Evolutionary conservation across 2,113 vertebrate species (phyloP), one percentile per base, ranked within the genome.

Genomic region (Pachyramphus minor): DNA sequence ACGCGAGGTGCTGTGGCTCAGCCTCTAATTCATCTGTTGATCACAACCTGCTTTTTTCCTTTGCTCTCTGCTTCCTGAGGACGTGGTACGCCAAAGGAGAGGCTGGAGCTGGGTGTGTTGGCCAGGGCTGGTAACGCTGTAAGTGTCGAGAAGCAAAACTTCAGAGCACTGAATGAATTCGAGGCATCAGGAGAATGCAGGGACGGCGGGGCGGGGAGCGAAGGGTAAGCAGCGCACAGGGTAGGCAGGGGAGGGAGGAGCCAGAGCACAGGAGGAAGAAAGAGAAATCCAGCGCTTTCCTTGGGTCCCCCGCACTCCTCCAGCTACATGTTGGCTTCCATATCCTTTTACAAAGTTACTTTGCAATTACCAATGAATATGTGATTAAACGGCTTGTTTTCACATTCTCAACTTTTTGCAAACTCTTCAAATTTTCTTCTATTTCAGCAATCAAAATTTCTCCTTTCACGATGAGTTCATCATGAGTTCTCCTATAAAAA

Each of bases 91-190:
- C n/a, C 42, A 3, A 5, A 55, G 75, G 23, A 58, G 30, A 50
- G 64, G 28, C 16, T 4, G 19, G 35, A 45, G 27, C 55, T 21
- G 6, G 50, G 47, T 5, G 2, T 4, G 8, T 10, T 31, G 31
- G 56, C 28, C 37, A 27, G 14, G 6, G 20, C 30, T 58, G 31
- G 47, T 17, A 42, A 42, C 0, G 0, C 6, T 11, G 22, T 23
- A 21, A n/a, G 8, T 12, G 39, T 45, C 2, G 0, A 30, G 44
- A n/a, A 52, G 52, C 24, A 33, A 49, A 45, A 67, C 52, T 53
- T 27, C 9, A 45, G 66, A 52, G 44, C 3, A 0, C 37, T 14
- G 42, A 64, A 30, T 7, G 44, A 78, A n/a, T 2, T 22, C 0
- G 5, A 11, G 25, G 7, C n/a, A 9, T 18, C 37, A 25, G 56